Evolutionary conservation across 2,113 vertebrate species (phyloP).

Genomic region (Dipodomys spectabilis): DNA sequence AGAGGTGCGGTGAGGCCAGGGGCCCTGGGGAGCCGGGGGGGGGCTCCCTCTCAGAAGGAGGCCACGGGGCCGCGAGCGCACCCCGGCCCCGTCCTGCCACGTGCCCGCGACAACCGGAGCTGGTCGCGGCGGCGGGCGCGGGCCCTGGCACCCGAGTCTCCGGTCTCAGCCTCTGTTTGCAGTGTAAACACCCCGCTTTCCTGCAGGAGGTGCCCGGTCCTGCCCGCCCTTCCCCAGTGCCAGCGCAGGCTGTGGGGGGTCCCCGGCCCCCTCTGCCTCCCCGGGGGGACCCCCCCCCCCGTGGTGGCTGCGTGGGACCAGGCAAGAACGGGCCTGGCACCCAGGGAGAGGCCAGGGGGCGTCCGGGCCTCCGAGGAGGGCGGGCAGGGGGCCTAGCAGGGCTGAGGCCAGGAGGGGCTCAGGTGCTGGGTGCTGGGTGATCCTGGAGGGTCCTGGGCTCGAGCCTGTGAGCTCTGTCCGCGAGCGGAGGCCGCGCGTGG

Average conservation of each 20-base stretch:
- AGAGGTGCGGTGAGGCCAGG: not conserved
- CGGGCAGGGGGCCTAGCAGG: no score
- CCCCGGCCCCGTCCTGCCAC: accelerated
- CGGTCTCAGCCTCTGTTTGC: slow-evolving; percentile 28
- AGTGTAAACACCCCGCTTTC: slow-evolving; percentile 46
- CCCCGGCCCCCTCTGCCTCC: not conserved
- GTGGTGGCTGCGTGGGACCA: not conserved
- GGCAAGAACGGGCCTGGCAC: not conserved
- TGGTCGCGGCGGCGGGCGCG: accelerated
- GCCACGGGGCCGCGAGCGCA: not conserved
- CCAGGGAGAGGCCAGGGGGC: not conserved
- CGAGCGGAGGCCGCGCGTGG: no score
- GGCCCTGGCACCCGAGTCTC: not conserved
- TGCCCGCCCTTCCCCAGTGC: not conserved
- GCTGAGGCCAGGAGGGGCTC: no score
- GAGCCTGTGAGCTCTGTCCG: no score
- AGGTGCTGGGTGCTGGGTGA: no score
- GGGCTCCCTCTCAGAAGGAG: not conserved
- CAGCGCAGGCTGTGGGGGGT: not conserved
- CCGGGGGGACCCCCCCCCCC: not conserved
- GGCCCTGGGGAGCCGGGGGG: not conserved
- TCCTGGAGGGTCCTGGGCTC: no score
- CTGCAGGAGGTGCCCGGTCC: not conserved
- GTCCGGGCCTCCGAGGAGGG: accelerated
- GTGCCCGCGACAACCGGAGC: not conserved